Evolutionary conservation across 2,113 vertebrate genomes (phyloP), one percentile per base, ranked within the genome.

Genomic region (Gnathonemus echidnorhynchus): DNA sequence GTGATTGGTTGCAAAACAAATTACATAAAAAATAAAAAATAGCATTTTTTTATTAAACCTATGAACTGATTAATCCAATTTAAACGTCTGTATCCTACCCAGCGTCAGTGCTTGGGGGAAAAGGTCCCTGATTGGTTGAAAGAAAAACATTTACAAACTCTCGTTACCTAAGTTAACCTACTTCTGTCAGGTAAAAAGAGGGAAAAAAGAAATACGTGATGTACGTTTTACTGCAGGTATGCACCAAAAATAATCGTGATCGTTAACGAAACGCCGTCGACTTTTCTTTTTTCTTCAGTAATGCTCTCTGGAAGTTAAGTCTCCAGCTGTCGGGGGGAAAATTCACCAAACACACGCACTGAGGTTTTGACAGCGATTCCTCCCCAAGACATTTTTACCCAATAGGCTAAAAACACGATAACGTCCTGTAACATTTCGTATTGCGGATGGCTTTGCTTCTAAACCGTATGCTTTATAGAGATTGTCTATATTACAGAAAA

Each of bases 11-110:
- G 85, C 56, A 90, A 90, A 90, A 90, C 83, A 90, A 90, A 90
- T 77, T 90, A 90, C 89, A 90, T 88, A 90, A 90, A 89, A 85
- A 89, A 89, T 90, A 90, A 90, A 90, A 90, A 90, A 90, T 87
- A 90, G 86, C 89, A 83, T 87, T 62, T 46, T 74, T 88, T 83
- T 89, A 84, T 62, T 58, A 85, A 85, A 89, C 80, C 80, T 85
- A 62, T 89, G 13, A 84, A 89, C 24, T 89, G 77, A 62, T 58
- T 85, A 49, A 83, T 89, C 88, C n/a, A 53, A 35, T 84, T 89
- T 62, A 89, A 89, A 62, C 74, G 89, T 85, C 66, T 88, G 53
- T 53, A 87, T 87, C 74, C 89, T 77, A 88, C 86, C 86, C 86
- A 88, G 89, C 86, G n/a, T 86, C 89, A 90, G 89, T 87, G 89